Evolutionary conservation across 2,113 vertebrate species (phyloP).

Genomic region (Ploceus nigricollis): DNA sequence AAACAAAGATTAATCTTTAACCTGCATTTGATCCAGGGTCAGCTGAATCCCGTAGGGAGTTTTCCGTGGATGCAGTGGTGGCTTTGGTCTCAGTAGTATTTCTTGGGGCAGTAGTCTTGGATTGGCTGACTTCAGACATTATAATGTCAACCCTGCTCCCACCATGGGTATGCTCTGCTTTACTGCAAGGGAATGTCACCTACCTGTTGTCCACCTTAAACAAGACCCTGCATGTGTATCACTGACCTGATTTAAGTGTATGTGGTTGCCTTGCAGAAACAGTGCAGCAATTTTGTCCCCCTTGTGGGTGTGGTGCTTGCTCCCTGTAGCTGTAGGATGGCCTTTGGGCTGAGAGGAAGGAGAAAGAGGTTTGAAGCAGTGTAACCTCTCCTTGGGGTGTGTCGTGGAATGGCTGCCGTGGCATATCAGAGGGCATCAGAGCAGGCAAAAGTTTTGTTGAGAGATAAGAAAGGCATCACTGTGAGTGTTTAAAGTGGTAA

Average conservation of each 20-base stretch:
- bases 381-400: not conserved
- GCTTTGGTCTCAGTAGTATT: not conserved
- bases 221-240: fast-evolving
- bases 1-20: not conserved
- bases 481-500: not conserved
- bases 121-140: not conserved
- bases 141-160: not conserved
- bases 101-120: not conserved
- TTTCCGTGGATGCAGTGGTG: not conserved
- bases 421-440: not conserved
- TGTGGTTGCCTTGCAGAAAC: not conserved
- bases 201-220: not conserved
- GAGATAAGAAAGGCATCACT: not conserved
- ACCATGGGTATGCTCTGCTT: not conserved
- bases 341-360: not conserved
- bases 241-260: not conserved
- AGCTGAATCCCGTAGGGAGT: not conserved
- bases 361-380: not conserved
- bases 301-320: not conserved
- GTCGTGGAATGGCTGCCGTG: not conserved
- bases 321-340: not conserved
- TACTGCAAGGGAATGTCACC: not conserved
- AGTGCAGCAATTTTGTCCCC: not conserved
- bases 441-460: not conserved
- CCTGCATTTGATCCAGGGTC: not conserved